These are phyloP conservation scores for Gryllus bimaculatus DNA, from an alignment of 1,140 invertebrate species.

Conservation along the genomic window DNA sequence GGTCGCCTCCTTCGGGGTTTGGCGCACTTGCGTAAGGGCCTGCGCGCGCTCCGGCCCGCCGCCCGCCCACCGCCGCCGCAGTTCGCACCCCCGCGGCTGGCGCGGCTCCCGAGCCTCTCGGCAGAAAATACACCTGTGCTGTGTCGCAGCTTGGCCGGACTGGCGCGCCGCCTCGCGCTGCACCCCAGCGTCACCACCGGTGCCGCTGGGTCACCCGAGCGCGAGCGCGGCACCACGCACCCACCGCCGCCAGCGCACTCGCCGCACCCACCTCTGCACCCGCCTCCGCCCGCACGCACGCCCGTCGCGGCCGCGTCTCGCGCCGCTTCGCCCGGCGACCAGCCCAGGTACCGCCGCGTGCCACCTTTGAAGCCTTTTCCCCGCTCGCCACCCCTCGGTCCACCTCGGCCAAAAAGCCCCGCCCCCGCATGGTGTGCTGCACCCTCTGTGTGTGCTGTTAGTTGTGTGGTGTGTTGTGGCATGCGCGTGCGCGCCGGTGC, in stretches of 20 bases:
- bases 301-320: neutral
- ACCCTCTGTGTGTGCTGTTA: neutral
- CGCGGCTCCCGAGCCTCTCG: neutral
- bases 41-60: neutral
- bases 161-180: constrained; percentile 1
- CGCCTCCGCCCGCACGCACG: neutral
- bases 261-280: neutral
- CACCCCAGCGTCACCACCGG: too few relatives aligned
- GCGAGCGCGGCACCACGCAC: neutral
- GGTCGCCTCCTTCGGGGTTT: neutral
- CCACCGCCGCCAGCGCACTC: neutral
- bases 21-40: neutral
- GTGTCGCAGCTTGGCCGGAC: neutral
- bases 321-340: neutral
- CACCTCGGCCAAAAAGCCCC: too few relatives aligned
- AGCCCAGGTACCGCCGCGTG: constrained; percentile 1
- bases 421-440: neutral
- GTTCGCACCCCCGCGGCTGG: neutral
- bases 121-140: neutral
- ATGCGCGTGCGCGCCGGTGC: neutral
- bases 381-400: neutral
- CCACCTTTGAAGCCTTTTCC: neutral
- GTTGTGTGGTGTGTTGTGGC: neutral
- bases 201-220: neutral
- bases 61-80: neutral